Percentiles rank a stretch among this genome's conserved stretches.
phyloP scores from a whole-genome alignment of 1,140 invertebrate genomes.

The Papilio aristodemus region DNA sequence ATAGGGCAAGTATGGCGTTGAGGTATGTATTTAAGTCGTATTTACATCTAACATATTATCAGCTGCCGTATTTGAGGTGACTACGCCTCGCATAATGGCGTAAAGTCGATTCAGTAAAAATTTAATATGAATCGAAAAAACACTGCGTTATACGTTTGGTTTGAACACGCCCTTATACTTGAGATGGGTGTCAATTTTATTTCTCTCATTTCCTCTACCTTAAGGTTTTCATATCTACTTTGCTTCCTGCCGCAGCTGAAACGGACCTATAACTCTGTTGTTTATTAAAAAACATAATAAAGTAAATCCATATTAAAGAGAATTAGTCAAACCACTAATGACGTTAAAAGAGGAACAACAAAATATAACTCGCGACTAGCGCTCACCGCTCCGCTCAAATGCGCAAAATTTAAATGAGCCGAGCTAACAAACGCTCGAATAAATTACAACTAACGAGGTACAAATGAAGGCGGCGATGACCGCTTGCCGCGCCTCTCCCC shows the following conservation, averaged over 20 bases:
- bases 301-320: not conserved
- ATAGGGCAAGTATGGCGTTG: too few relatives aligned
- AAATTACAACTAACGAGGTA: conserved; percentile 24
- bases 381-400: conserved; percentile 6
- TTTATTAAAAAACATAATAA: not conserved
- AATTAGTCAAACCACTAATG: conserved; percentile 21
- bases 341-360: conserved; percentile 15
- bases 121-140: too few relatives aligned
- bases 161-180: too few relatives aligned
- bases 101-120: too few relatives aligned
- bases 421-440: conserved; percentile 17
- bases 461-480: conserved; percentile 17
- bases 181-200: too few relatives aligned
- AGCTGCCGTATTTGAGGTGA: too few relatives aligned
- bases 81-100: too few relatives aligned
- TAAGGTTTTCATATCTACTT: too few relatives aligned
- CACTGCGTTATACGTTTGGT: too few relatives aligned
- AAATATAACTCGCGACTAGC: not conserved
- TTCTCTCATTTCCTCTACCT: too few relatives aligned
- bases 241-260: too few relatives aligned
- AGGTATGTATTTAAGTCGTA: not conserved
- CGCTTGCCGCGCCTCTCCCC: not conserved
- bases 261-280: not conserved
- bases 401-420: conserved; percentile 22
- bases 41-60: too few relatives aligned